Percentiles rank a stretch among this genome's conserved stretches.
Evolutionary conservation across 2,797 vertebrate species (phyloP).

Genomic region (Onychomys torridus): DNA sequence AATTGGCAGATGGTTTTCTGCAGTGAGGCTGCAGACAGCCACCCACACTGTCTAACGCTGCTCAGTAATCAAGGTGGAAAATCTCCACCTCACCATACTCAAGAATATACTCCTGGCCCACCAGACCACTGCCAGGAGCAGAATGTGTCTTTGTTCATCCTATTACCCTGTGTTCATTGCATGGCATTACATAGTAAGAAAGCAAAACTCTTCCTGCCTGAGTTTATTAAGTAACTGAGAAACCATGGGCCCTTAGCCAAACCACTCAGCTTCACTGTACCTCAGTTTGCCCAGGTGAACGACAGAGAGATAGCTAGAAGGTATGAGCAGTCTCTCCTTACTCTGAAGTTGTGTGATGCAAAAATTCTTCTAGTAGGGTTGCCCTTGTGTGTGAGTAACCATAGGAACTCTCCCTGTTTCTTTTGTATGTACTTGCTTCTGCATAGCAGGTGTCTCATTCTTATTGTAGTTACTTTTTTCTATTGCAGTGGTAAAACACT

Average conservation of each 20-base stretch:
- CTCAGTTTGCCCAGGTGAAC: background rate
- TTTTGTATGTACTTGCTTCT: background rate
- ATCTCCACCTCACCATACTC: background rate
- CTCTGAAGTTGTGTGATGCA: background rate
- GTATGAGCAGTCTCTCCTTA: background rate
- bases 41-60: background rate
- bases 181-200: background rate
- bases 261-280: background rate
- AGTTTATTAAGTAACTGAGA: constrained; percentile 32
- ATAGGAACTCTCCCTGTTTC: background rate
- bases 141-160: background rate
- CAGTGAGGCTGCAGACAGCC: background rate
- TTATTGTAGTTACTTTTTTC: background rate
- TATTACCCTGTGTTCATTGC: background rate
- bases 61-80: background rate
- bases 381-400: background rate
- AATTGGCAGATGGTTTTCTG: background rate
- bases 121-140: background rate
- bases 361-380: background rate
- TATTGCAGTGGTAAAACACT: background rate
- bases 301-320: background rate
- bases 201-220: background rate
- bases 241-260: background rate
- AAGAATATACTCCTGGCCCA: background rate
- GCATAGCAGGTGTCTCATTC: constrained; percentile 19